These are phyloP conservation scores for Drosophila sordidula DNA, from an alignment of 2,888 invertebrate genomes.

Conservation along the genomic window DNA sequence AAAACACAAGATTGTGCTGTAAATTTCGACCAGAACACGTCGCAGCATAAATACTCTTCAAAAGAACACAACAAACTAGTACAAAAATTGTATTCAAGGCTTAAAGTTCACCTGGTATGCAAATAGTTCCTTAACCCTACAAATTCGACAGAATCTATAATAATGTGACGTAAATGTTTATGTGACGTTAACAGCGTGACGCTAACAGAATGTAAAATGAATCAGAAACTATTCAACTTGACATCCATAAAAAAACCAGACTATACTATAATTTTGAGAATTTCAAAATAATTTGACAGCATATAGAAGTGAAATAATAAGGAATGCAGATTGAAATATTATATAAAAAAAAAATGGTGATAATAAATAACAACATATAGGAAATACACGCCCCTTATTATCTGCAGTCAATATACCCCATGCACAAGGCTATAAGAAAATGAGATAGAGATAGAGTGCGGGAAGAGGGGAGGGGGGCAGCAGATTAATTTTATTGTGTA, in stretches of 20 bases:
- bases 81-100: neutral
- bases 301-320: neutral
- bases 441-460: neutral
- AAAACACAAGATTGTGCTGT: neutral
- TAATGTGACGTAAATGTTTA: conserved; percentile 10
- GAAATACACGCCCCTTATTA: conserved; percentile 9
- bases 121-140: conserved; percentile 14
- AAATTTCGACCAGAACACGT: neutral
- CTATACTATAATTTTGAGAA: neutral
- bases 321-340: neutral
- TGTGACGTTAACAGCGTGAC: conserved; percentile 29
- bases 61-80: neutral
- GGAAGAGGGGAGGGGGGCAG: neutral
- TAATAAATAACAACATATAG: conserved; percentile 1
- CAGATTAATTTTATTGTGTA: conserved; percentile 55
- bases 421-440: conserved; percentile 15
- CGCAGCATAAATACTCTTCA: neutral
- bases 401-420: conserved; percentile 9
- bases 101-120: neutral
- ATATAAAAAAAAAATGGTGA: neutral
- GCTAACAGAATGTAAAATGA: conserved; percentile 14
- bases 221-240: no score
- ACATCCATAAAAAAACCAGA: neutral
- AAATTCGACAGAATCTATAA: neutral
- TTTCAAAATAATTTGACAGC: neutral